phyloP scores from a whole-genome alignment of 2,888 invertebrate genomes.

The Polyommatus iphigenia region DNA sequence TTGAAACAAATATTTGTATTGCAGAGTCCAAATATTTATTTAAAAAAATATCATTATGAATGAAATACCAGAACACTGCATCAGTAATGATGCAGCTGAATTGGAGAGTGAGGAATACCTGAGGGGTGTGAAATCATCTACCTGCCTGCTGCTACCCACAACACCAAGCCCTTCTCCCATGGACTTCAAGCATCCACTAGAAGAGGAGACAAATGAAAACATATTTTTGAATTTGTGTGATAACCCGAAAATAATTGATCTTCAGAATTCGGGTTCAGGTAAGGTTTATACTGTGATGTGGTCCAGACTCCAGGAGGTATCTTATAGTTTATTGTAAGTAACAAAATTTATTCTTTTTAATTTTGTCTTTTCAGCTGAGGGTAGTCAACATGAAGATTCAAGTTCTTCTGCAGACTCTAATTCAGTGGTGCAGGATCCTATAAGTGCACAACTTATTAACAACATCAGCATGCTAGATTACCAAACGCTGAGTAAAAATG shows the following conservation, averaged over 20 bases:
- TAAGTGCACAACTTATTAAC: conserved; percentile 77
- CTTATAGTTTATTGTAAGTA: too few relatives aligned
- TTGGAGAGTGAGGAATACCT: conserved; percentile 69
- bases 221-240: conserved; percentile 66
- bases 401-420: conserved; percentile 75
- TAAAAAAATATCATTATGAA: conserved; percentile 48
- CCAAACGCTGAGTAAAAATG: conserved; percentile 75
- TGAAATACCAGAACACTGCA: conserved; percentile 58
- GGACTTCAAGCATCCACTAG: conserved; percentile 81
- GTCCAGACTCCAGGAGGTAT: too few relatives aligned
- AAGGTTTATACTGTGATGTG: conserved; percentile 35
- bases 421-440: conserved; percentile 75
- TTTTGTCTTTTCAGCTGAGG: conserved; percentile 51
- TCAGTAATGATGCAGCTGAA: conserved; percentile 52
- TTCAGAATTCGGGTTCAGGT: conserved; percentile 69
- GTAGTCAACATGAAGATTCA: conserved; percentile 64
- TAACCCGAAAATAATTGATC: conserved; percentile 57
- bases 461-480: conserved; percentile 78
- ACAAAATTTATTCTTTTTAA: background rate
- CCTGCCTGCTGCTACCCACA: conserved; percentile 81
- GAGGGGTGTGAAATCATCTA: conserved; percentile 83
- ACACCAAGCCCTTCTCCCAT: conserved; percentile 82
- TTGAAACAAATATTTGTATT: background rate
- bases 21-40: background rate
- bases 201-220: conserved; percentile 74